Base-by-base conservation (phyloP, 2,888 invertebrate genomes). In the Calameuta pallipes region DNA sequence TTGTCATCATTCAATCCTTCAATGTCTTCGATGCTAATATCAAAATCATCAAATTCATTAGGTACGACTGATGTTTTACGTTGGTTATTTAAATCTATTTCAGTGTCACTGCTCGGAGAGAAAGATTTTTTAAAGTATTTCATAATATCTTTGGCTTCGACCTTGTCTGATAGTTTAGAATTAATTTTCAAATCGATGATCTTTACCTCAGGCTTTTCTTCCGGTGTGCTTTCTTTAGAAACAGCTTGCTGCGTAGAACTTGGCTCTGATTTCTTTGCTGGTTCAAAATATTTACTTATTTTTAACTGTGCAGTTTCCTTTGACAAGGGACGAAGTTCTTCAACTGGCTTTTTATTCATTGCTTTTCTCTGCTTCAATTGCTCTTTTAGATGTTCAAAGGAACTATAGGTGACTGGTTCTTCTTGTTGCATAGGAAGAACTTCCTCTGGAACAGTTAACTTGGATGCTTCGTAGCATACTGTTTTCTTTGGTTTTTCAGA, bases 251-350 rank as follows among this genome's bases (percentile, higher is more conserved):
- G 15, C 12, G 33, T 1, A 34, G 71, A 11, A 3, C n/a, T 30
- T 23, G 13, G 1, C 11, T 71, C 71, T 15, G 36, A 15, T 73
- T 78, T 76, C 35, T 73, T 78, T 34, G n/a, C 71, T 35, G 69
- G 75, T n/a, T 81, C 79, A 73, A 91, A 91, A 80, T 90, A 91
- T 76, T 89, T 89, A 74, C 81, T 87, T 80, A 91, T 89, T 69
- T 91, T 89, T 35, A 84, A 75, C 37, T 84, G 85, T 4, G 91
- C 91, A 4, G 84, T 87, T 79, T 90, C 91, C 30, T 81, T 84
- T 0, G 90, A 86, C 78, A 91, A 81, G 1, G 89, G 89, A 36
- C 87, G 85, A 12, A 91, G 85, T 31, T 79, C 81, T n/a, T 81
- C 84, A 1, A 80, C 69, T 6, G 84, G 75, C 6, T 78, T 76